Evolutionary conservation across 2,888 invertebrate species (phyloP).

Genomic region (Rotaria socialis): DNA sequence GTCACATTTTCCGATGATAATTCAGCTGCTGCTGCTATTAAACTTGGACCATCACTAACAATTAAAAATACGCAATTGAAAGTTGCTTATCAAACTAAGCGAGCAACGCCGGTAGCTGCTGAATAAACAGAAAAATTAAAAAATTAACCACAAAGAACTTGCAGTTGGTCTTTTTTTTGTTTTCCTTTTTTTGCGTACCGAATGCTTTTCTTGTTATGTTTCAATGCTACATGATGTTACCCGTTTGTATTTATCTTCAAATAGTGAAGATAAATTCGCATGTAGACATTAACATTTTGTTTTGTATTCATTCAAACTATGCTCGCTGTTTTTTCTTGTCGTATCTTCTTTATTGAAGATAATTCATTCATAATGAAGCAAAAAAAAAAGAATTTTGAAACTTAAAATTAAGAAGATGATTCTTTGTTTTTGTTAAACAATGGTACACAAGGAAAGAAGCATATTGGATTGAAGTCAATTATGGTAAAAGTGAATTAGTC

Average conservation of each 20-base stretch:
- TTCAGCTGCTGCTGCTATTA: conserved; percentile 22
- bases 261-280: neutral
- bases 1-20: conserved; percentile 17
- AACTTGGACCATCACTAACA: neutral
- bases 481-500: too few species aligned
- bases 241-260: conserved; percentile 10
- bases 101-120: neutral
- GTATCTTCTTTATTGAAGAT: neutral
- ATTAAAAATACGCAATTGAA: conserved; percentile 28
- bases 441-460: too few species aligned
- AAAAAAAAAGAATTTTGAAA: conserved; percentile 14
- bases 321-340: neutral
- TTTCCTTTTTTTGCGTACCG: neutral
- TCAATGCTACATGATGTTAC: neutral
- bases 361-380: neutral
- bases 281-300: neutral
- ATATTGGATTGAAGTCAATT: too few species aligned
- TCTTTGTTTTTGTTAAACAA: too few species aligned
- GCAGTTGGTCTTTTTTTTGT: neutral
- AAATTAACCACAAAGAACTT: neutral
- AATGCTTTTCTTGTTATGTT: neutral
- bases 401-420: neutral
- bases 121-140: neutral
- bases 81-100: conserved; percentile 5
- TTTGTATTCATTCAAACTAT: conserved; percentile 1